phyloP scores from a whole-genome alignment of 2,888 invertebrate species.

The Heliconius erato region DNA sequence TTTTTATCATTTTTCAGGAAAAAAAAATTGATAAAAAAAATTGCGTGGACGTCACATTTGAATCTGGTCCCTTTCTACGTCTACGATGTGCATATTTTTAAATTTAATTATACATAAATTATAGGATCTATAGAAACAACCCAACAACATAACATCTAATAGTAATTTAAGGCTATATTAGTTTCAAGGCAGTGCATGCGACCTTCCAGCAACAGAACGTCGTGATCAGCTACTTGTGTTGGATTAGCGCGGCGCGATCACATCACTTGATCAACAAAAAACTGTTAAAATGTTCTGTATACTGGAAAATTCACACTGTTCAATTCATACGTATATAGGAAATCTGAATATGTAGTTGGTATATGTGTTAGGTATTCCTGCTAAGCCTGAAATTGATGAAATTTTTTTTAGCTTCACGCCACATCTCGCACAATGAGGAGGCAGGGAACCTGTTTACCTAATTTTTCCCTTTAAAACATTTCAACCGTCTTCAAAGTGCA shows the following conservation, averaged over 20 bases:
- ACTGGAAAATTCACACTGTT: conserved; percentile 38
- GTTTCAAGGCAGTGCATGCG: conserved; percentile 13
- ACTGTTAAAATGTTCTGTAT: conserved; percentile 43
- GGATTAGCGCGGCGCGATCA: conserved; percentile 39
- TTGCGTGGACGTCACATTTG: no score
- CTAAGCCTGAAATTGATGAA: not conserved
- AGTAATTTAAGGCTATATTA: conserved; percentile 1
- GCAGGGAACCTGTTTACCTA: no score
- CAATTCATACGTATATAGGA: conserved; percentile 1
- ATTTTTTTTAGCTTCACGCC: no score
- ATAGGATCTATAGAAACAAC: not conserved
- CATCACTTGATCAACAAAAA: conserved; percentile 37
- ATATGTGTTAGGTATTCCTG: not conserved
- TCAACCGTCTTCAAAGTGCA: no score
- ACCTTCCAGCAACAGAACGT: conserved; percentile 36
- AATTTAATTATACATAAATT: not conserved
- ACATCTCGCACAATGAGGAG: no score
- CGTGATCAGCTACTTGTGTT: conserved; percentile 48
- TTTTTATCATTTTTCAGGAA: no score
- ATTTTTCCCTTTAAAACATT: no score
- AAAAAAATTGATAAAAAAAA: no score
- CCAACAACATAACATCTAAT: not conserved
- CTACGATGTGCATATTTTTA: not conserved
- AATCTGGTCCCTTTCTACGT: not conserved
- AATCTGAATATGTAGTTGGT: not conserved